Evolutionary conservation across 1,140 invertebrate genomes (phyloP).

Genomic region (Zaprionus nigranus): DNA sequence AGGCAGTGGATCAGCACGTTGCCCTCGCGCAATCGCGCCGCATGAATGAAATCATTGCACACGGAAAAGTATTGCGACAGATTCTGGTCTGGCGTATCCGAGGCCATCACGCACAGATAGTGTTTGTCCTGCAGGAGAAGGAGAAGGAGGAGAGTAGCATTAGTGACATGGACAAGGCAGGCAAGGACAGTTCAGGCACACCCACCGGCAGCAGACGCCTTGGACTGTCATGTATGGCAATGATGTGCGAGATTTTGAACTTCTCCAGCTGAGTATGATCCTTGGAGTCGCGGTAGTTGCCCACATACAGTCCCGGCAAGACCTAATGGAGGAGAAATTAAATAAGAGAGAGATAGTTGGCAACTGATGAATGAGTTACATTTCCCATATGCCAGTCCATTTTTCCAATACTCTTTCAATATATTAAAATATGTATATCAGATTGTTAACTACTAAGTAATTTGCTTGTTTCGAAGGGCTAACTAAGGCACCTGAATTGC

Average conservation of each 20-base stretch:
- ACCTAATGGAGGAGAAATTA: constrained; percentile 86
- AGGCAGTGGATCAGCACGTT: constrained; percentile 98
- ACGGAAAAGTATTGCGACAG: constrained; percentile 95
- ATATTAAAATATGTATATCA: constrained; percentile 9
- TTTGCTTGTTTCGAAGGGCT: constrained; percentile 29
- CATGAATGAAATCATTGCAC: constrained; percentile 98
- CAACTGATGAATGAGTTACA: constrained; percentile 18
- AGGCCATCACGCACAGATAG: constrained; percentile 96
- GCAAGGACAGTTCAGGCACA: too few relatives aligned
- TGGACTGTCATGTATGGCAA: constrained; percentile 97
- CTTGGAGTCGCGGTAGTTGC: constrained; percentile 96
- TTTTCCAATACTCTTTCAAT: not conserved
- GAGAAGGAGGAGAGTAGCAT: not conserved
- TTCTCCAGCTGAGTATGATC: constrained; percentile 94
- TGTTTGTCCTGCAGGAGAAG: constrained; percentile 92
- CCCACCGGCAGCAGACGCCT: constrained; percentile 92
- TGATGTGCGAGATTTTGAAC: constrained; percentile 97
- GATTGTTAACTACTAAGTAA: not conserved
- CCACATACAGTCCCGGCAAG: constrained; percentile 93
- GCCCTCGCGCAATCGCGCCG: constrained; percentile 93
- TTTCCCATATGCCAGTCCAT: constrained; percentile 73
- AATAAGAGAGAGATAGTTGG: not conserved
- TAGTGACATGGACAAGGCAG: not conserved
- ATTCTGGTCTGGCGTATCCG: constrained; percentile 96
- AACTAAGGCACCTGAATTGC: constrained; percentile 1